phyloP scores from a whole-genome alignment of 2,888 invertebrate species.

The Apoda limacodes region DNA sequence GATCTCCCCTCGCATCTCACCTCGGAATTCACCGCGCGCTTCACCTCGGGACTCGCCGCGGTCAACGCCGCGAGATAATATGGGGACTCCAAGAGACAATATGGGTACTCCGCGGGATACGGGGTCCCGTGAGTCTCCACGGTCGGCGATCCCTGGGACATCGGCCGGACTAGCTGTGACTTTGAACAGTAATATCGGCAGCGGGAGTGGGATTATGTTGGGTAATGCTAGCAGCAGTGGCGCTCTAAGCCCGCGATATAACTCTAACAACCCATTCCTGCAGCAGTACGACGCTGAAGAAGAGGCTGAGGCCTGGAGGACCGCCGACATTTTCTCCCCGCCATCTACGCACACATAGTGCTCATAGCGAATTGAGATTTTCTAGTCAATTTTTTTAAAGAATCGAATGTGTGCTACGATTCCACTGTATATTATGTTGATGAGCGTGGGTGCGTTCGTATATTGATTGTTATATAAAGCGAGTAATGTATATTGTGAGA shows the following conservation, averaged over 20 bases:
- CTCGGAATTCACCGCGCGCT: slow-evolving; percentile 49
- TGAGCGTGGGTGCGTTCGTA: slow-evolving; percentile 56
- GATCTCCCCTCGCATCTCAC: slow-evolving; percentile 48
- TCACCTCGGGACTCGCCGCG: slow-evolving; percentile 48
- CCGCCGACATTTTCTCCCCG: slow-evolving; percentile 58
- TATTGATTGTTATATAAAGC: slow-evolving; percentile 61
- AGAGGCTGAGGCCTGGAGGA: slow-evolving; percentile 61
- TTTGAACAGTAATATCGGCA: slow-evolving; percentile 42
- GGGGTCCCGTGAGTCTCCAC: slow-evolving; percentile 40
- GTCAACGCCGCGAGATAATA: slow-evolving; percentile 29
- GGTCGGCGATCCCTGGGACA: slow-evolving; percentile 65
- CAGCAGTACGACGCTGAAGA: slow-evolving; percentile 65
- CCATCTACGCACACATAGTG: slow-evolving; percentile 61
- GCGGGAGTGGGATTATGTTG: slow-evolving; percentile 13
- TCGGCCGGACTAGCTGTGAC: slow-evolving; percentile 74
- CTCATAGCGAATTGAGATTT: slow-evolving; percentile 62
- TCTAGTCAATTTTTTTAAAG: slow-evolving; percentile 69
- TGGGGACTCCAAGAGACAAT: slow-evolving; percentile 22
- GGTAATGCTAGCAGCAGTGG: slow-evolving; percentile 15
- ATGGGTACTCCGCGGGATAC: slow-evolving; percentile 31
- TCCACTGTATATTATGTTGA: slow-evolving; percentile 63
- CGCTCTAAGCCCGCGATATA: slow-evolving; percentile 49
- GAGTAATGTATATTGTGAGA: slow-evolving; percentile 66
- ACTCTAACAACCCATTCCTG: slow-evolving; percentile 72
- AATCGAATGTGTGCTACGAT: slow-evolving; percentile 64